Evolutionary conservation across 1,140 invertebrate species (phyloP).

Genomic region (Tribolium madens): DNA sequence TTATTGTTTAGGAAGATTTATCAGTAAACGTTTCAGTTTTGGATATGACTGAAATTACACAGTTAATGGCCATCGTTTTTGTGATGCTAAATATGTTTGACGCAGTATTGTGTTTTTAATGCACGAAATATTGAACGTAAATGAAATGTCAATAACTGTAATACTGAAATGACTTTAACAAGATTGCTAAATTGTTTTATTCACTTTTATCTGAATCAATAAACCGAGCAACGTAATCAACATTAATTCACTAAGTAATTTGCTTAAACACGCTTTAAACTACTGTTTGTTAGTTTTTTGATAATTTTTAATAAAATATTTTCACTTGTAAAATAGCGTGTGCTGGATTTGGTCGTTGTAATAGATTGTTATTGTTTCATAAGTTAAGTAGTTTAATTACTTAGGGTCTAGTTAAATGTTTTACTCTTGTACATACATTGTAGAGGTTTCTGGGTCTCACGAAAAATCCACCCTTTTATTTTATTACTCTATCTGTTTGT

Average conservation of each 20-base stretch:
- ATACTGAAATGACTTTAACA: not conserved
- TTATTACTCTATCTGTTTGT: too few species aligned
- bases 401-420: too few species aligned
- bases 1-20: not conserved
- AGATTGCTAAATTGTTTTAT: not conserved
- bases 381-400: too few species aligned
- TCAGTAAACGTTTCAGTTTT: conserved; percentile 8
- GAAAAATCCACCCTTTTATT: too few species aligned
- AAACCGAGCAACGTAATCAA: too few species aligned
- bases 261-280: not conserved
- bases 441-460: too few species aligned
- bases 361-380: too few species aligned
- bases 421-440: too few species aligned
- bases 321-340: too few species aligned
- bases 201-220: not conserved
- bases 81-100: conserved; percentile 4
- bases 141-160: not conserved
- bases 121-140: not conserved
- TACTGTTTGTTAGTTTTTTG: too few species aligned
- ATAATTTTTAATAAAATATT: too few species aligned
- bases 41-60: conserved; percentile 23
- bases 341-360: too few species aligned
- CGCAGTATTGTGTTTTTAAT: conserved; percentile 5
- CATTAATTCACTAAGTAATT: not conserved
- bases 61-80: conserved; percentile 2